phyloP scores from a whole-genome alignment of 2,113 vertebrate species.

The Mellivora capensis region DNA sequence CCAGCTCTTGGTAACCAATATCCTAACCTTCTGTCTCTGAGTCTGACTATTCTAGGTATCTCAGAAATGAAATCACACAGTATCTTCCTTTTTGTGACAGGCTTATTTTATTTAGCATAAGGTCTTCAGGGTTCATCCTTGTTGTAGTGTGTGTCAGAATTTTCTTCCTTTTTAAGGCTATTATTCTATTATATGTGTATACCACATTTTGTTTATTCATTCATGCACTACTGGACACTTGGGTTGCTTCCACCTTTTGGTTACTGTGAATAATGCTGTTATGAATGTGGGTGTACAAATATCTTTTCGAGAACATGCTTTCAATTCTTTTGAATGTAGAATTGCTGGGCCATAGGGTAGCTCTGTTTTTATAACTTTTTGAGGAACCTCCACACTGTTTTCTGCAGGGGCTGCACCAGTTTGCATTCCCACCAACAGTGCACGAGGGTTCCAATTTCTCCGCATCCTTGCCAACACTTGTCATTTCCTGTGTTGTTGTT shows the following conservation, averaged over 20 bases:
- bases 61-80: not conserved
- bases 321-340: not conserved
- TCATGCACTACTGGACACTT: not conserved
- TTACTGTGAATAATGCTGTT: not conserved
- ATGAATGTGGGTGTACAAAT: not conserved
- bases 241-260: not conserved
- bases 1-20: not conserved
- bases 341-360: not conserved
- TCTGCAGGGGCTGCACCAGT: not conserved
- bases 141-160: not conserved
- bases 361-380: not conserved
- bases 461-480: not conserved
- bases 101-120: not conserved
- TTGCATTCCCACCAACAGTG: not conserved
- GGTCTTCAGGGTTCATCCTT: not conserved
- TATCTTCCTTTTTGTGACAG: not conserved
- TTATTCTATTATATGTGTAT: not conserved
- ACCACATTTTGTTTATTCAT: not conserved
- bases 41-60: not conserved
- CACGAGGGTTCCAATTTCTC: not conserved
- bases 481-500: not conserved
- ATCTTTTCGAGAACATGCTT: not conserved
- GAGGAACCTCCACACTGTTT: not conserved
- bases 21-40: not conserved
- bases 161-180: slow-evolving; percentile 2